Evolutionary conservation across 1,140 invertebrate species (phyloP).

Genomic region (Ladona fulva): DNA sequence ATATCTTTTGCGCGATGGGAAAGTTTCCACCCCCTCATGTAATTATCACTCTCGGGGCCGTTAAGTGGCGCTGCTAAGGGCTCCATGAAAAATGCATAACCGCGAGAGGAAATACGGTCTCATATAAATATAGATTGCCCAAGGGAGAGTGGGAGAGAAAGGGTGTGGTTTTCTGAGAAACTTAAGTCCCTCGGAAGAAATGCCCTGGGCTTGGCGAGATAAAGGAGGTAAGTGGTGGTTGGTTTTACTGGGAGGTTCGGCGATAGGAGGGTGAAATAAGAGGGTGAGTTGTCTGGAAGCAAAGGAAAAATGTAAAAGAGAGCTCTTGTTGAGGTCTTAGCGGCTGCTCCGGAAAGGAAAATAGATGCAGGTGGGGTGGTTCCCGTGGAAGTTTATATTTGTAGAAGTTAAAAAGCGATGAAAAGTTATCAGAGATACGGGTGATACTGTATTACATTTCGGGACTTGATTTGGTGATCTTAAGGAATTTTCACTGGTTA

Average conservation of each 20-base stretch:
- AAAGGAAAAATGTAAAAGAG: neutral
- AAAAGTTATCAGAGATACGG: too few species aligned
- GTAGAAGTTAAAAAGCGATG: too few species aligned
- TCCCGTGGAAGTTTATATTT: too few species aligned
- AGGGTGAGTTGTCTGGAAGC: too few species aligned
- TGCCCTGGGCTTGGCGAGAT: neutral
- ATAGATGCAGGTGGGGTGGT: too few species aligned
- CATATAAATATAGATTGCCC: conserved; percentile 10
- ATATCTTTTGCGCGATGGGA: neutral
- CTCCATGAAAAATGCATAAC: neutral
- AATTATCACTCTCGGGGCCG: neutral
- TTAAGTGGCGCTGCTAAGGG: neutral
- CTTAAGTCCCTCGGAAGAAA: neutral
- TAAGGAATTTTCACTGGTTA: too few species aligned
- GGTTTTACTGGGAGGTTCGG: neutral
- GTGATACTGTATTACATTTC: too few species aligned
- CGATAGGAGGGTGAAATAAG: neutral
- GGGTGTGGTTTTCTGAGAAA: neutral
- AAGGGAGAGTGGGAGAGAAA: neutral
- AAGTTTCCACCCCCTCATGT: conserved; percentile 3
- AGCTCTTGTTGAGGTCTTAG: too few species aligned
- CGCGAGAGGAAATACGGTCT: conserved; percentile 2
- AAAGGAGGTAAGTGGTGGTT: neutral
- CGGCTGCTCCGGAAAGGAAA: too few species aligned
- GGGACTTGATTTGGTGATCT: too few species aligned